Evolutionary conservation across 2,797 vertebrate genomes (phyloP), one percentile per base, ranked within the genome.

Genomic region (Chanos chanos): DNA sequence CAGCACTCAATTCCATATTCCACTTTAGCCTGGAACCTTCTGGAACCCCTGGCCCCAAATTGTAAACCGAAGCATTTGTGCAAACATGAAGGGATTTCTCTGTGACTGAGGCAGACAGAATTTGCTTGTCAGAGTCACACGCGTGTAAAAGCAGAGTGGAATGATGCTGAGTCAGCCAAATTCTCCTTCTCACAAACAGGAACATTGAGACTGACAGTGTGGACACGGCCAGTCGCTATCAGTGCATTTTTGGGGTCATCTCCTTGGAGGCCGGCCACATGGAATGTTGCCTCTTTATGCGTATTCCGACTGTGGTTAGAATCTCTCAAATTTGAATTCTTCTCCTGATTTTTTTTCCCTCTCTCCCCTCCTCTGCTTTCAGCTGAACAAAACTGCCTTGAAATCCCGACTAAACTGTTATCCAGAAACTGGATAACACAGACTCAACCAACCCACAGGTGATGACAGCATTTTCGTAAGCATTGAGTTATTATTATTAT

Each of bases 241-340:
- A 22, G 30, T 33, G 43, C 54, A 63, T 54, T 49, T 49, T 63
- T 66, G 65, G 52, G 58, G 51, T 68, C 54, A 55, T 43, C n/a
- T 6, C 28, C 45, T 49, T 56, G 53, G 54, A 69, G 15, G 19
- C 59, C 50, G 4, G 61, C 57, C 47, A 50, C 53, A 44, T 36
- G 47, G 53, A 68, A 64, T 39, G 60, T 47, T 47, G 36, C 25
- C 44, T 43, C 60, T 58, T 55, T 19, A 7, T 59, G 54, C 66
- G 58, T 49, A 51, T 56, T 58, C 65, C 76, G 27, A 73, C 66
- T 83, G 82, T 63, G 81, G 83, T 85, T 41, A 72, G 61, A 64
- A 63, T 40, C 82, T 77, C 78, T 84, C 84, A 51, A 71, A 74
- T 78, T 76, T 74, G 61, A 81, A 86, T 88, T 87, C 80, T 77